Evolutionary conservation across 2,888 invertebrate genomes (phyloP), one percentile per base, ranked within the genome.

Genomic region (Caenorhabditis becei): DNA sequence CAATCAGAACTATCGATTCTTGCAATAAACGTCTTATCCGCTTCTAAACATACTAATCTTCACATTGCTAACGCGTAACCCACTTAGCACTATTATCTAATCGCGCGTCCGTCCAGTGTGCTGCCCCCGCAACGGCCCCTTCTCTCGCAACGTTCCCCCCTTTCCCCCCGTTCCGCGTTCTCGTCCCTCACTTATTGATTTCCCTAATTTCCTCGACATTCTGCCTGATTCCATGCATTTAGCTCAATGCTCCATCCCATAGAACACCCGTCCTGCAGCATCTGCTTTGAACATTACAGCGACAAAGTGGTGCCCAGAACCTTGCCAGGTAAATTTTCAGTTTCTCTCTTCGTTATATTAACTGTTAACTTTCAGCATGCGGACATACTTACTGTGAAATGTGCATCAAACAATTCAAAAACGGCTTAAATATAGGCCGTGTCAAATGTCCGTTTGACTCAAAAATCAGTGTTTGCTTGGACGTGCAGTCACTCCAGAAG

Each of bases 371-470:
- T 54, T 28, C n/a, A 59, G 59, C 14, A 11, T 59, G 59, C 44
- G 59, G 59, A 5, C 59, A 59, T 37, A 59, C 23, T 10, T 41
- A 24, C 37, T 59, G 59, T 14, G 10, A 41, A 10, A 2, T 2
- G 16, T 59, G 59, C 59, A 59, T 59, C 41, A 1, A 1, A 14
- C 10, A 24, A 41, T 16, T 59, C 41, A 41, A 7, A 41, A 5
- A 41, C n/a, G n/a, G n/a, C n/a, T n/a, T n/a, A n/a, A n/a, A n/a
- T n/a, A n/a, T n/a, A n/a, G n/a, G n/a, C 11, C 4, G 53, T 14
- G 37, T 35, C 8, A n/a, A 35, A 20, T 58, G 58, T 37, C 58
- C 58, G 16, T 58, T 32, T 11, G 58, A 58, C 58, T 8, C 1
- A 14, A 35, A 20, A 10, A 10, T 35, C 58, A 58, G 41, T 14